Evolutionary conservation across 2,797 vertebrate genomes (phyloP).

Genomic region (Eulemur coronatus): DNA sequence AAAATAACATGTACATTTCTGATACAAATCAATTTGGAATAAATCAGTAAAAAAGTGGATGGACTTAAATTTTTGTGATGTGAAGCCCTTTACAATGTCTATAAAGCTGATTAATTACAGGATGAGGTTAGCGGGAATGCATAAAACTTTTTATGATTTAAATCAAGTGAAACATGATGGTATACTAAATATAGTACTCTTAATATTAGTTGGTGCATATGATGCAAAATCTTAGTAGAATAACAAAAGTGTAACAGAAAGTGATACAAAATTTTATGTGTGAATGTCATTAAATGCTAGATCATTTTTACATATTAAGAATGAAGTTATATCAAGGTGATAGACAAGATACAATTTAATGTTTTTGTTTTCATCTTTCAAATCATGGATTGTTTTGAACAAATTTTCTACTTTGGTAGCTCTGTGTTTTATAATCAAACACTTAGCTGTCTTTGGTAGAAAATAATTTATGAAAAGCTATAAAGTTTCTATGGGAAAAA

Average conservation of each 20-base stretch:
- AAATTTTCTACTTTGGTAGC: background rate
- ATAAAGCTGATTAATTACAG: slow-evolving; percentile 4
- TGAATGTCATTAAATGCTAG: background rate
- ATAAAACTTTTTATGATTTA: background rate
- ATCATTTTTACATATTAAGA: background rate
- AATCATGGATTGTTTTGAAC: slow-evolving; percentile 11
- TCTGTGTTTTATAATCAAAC: background rate
- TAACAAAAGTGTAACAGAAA: background rate
- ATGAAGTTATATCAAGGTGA: background rate
- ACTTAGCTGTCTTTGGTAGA: slow-evolving; percentile 15
- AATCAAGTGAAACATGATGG: background rate
- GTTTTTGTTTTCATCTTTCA: slow-evolving; percentile 35
- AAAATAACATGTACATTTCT: background rate
- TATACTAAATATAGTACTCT: background rate
- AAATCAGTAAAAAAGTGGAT: background rate
- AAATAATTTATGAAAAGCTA: background rate
- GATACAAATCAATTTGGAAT: background rate
- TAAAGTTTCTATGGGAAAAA: slow-evolving; percentile 36
- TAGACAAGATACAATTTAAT: slow-evolving; percentile 2
- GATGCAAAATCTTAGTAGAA: background rate
- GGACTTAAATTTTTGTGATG: slow-evolving; percentile 7
- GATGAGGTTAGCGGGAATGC: background rate
- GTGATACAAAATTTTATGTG: background rate
- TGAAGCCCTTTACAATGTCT: background rate
- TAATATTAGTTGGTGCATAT: background rate